phyloP scores from a whole-genome alignment of 1,140 invertebrate species.

The Latrodectus geometricus region DNA sequence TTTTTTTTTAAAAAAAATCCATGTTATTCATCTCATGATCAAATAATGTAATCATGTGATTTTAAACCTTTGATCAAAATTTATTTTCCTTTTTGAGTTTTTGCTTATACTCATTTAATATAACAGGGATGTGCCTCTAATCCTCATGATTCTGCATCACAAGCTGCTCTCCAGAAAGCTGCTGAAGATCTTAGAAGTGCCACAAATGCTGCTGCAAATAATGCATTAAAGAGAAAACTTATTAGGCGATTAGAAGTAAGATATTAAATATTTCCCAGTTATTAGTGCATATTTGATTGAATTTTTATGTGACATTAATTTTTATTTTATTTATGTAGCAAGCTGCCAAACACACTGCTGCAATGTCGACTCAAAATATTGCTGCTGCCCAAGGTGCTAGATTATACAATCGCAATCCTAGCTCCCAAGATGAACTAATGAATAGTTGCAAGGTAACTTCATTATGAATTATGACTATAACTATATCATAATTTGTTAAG shows the following conservation, averaged over 20 bases:
- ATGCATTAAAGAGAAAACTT: slow-evolving; percentile 82
- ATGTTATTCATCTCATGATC: no score
- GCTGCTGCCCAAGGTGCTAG: slow-evolving; percentile 79
- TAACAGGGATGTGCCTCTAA: slow-evolving; percentile 82
- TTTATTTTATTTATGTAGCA: slow-evolving; percentile 64
- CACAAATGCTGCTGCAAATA: slow-evolving; percentile 84
- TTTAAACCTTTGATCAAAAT: no score
- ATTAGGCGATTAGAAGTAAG: slow-evolving; percentile 77
- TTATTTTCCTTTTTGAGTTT: no score
- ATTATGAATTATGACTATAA: neutral
- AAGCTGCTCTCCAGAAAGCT: slow-evolving; percentile 84
- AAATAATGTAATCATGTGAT: no score
- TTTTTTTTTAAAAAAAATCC: no score
- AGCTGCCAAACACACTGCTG: slow-evolving; percentile 88
- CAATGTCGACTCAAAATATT: slow-evolving; percentile 91
- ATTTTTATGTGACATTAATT: neutral
- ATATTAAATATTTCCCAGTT: neutral
- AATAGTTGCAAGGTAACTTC: slow-evolving; percentile 76
- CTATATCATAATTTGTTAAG: neutral
- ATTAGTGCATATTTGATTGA: neutral
- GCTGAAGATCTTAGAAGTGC: slow-evolving; percentile 92
- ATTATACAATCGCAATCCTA: slow-evolving; percentile 78
- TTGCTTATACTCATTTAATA: neutral
- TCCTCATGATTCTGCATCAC: slow-evolving; percentile 85
- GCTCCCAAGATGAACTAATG: slow-evolving; percentile 80